Evolutionary conservation across 2,888 invertebrate species (phyloP), one percentile per base, ranked within the genome.

Genomic region (Rhingia rostrata): DNA sequence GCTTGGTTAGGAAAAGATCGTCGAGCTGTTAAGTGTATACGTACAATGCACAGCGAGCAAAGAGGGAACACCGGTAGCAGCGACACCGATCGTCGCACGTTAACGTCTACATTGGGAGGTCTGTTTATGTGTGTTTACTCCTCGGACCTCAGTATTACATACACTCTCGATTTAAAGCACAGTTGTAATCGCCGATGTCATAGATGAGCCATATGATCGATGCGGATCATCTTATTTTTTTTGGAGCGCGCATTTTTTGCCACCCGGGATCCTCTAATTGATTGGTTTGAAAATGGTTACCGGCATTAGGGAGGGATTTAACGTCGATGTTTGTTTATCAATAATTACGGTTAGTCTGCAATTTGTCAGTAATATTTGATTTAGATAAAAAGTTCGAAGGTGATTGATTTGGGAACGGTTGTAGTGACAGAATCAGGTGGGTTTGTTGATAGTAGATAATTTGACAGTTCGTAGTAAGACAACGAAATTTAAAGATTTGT

Each of bases 21-120:
- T 51, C 14, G 45, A 74, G 69, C 67, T 63, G 75, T 60, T 61
- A 72, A 67, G 49, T 61, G 81, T 60, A 43, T 77, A 54, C 41
- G 81, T 66, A 70, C 35, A 22, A 22, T 22, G 22, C 2, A 22
- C 22, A 22, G 22, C 22, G 73, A 64, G 64, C 51, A 64, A 30
- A 77, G 49, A 83, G 82, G 78, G 73, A 67, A 67, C 67, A 73
- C 61, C 77, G 61, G 77, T 77, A 53, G 67, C 75, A 43, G 33
- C 4, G 39, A 43, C 53, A 22, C 9, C 67, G 53, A 67, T 77
- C n/a, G 75, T 77, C 51, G 39, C 60, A 64, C 64, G 47, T n/a
- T 56, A 14, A n/a, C n/a, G 10, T 43, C 5, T 54, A 64, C 32
- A 64, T 54, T 73, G 45, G 47, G 56, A 74, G 64, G 41, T 33